These are phyloP conservation scores for Amiota communis DNA, from an alignment of 2,888 invertebrate genomes.

Conservation along the genomic window DNA sequence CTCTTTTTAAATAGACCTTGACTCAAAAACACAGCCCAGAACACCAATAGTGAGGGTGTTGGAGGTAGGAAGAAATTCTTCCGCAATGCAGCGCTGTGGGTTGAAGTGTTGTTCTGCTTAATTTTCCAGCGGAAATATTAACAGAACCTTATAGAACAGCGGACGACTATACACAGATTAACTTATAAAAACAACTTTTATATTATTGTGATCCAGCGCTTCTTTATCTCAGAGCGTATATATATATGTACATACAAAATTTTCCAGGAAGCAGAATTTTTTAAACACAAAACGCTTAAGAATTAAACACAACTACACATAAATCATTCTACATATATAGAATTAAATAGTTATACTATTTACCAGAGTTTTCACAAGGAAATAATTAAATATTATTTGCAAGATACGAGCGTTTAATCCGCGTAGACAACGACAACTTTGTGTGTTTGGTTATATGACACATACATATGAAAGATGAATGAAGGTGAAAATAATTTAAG, in stretches of 20 bases:
- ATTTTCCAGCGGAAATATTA: conserved; percentile 16
- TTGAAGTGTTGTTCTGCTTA: background rate
- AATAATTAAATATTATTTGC: conserved; percentile 10
- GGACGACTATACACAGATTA: background rate
- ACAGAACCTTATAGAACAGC: background rate
- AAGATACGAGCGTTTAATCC: background rate
- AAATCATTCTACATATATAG: background rate
- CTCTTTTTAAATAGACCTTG: conserved; percentile 39
- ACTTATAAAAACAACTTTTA: background rate
- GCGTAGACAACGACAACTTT: too few relatives aligned
- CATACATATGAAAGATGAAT: too few relatives aligned
- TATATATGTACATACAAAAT: too few relatives aligned
- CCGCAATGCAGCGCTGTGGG: conserved; percentile 20
- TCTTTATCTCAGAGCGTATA: too few relatives aligned
- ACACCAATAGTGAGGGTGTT: background rate
- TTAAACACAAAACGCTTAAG: too few relatives aligned
- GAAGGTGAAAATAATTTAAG: too few relatives aligned
- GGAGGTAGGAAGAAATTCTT: conserved; percentile 5
- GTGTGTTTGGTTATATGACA: too few relatives aligned
- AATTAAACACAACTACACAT: conserved; percentile 1
- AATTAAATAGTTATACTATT: background rate
- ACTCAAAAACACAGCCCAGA: conserved; percentile 28
- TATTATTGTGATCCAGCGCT: too few relatives aligned
- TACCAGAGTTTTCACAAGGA: conserved; percentile 11
- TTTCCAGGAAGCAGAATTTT: too few relatives aligned